phyloP scores from a whole-genome alignment of 2,113 vertebrate species.

The Etia nguti region DNA sequence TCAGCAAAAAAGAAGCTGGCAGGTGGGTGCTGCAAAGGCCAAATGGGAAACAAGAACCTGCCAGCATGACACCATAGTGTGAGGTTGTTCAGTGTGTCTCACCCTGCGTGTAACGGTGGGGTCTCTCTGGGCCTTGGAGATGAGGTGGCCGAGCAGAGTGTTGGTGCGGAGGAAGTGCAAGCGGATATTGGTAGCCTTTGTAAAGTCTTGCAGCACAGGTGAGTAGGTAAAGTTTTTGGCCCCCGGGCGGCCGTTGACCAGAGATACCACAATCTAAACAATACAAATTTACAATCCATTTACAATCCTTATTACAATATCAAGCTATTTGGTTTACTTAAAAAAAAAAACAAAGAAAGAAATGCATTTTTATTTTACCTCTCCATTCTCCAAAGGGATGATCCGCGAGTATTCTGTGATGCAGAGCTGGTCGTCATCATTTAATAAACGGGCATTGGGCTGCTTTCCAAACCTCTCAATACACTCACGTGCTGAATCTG shows the following conservation, averaged over 20 bases:
- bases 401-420: conserved; percentile 86
- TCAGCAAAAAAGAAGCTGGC: conserved; percentile 22
- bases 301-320: background rate
- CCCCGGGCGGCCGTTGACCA: conserved; percentile 86
- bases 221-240: conserved; percentile 84
- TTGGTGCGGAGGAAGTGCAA: conserved; percentile 85
- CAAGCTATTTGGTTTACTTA: background rate
- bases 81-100: conserved; percentile 42
- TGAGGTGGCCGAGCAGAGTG: conserved; percentile 89
- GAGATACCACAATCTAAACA: conserved; percentile 83
- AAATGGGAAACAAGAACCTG: conserved; percentile 15
- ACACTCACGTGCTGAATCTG: conserved; percentile 85
- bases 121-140: conserved; percentile 86
- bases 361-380: conserved; percentile 67
- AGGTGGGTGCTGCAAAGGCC: background rate
- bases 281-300: background rate
- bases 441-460: conserved; percentile 68
- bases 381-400: conserved; percentile 88
- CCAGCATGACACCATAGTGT: conserved; percentile 17
- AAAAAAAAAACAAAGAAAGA: background rate
- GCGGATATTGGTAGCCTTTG: conserved; percentile 88
- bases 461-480: conserved; percentile 78
- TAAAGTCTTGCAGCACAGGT: conserved; percentile 80
- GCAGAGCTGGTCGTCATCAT: conserved; percentile 83
- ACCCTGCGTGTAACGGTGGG: conserved; percentile 87